Evolutionary conservation across 2,797 vertebrate genomes (phyloP).

Genomic region (Epinephelus malabaricus): DNA sequence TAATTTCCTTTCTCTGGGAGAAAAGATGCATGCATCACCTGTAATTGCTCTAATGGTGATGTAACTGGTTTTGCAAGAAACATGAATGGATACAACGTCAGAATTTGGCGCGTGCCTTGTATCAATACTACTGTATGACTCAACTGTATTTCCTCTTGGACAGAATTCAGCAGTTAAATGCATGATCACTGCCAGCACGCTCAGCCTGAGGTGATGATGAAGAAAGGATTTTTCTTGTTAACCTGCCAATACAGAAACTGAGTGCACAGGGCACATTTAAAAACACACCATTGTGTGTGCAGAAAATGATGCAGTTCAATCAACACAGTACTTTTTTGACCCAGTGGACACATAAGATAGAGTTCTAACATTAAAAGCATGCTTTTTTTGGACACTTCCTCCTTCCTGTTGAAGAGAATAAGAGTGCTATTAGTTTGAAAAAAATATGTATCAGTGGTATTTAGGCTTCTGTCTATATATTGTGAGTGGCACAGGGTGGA

Average conservation of each 20-base stretch:
- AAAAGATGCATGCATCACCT: not conserved
- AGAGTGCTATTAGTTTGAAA: not conserved
- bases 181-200: constrained; percentile 25
- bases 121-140: constrained; percentile 10
- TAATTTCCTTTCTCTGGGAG: too few species aligned
- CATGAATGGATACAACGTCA: constrained; percentile 4
- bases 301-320: constrained; percentile 11
- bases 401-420: not conserved
- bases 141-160: constrained; percentile 15
- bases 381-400: constrained; percentile 4
- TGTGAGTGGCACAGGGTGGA: not conserved
- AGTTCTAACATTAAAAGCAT: not conserved
- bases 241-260: constrained; percentile 13
- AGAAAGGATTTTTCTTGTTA: constrained; percentile 1
- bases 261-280: constrained; percentile 2
- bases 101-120: constrained; percentile 4
- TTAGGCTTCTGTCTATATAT: not conserved
- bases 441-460: not conserved
- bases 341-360: not conserved
- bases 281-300: constrained; percentile 7
- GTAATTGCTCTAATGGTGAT: constrained; percentile 13
- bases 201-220: constrained; percentile 26
- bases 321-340: not conserved
- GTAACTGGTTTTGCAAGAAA: constrained; percentile 20
- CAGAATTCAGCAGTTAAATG: constrained; percentile 11